Percentiles rank a stretch among this genome's conserved stretches.
phyloP scores from a whole-genome alignment of 2,888 invertebrate genomes.

The Ceramica pisi region DNA sequence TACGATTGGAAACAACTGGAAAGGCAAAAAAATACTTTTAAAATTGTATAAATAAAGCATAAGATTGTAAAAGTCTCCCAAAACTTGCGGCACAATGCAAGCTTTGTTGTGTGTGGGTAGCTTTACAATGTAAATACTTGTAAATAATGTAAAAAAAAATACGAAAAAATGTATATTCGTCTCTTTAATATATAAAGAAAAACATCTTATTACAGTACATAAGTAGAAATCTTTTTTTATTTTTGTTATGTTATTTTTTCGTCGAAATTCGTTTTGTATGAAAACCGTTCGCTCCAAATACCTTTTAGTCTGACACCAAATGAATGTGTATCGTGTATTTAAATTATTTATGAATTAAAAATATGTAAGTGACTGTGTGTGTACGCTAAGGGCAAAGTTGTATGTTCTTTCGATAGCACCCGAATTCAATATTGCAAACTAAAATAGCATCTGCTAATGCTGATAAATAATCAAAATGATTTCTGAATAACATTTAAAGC shows the following conservation, averaged over 20 bases:
- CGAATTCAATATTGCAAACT: neutral
- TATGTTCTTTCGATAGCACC: constrained; percentile 23
- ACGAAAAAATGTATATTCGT: constrained; percentile 80
- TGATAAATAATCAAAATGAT: neutral
- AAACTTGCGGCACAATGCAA: constrained; percentile 46
- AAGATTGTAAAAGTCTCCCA: constrained; percentile 21
- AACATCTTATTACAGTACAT: constrained; percentile 73
- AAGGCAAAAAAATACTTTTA: neutral
- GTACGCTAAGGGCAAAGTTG: constrained; percentile 39
- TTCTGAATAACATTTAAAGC: neutral
- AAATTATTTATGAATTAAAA: constrained; percentile 71
- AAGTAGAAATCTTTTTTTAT: constrained; percentile 77
- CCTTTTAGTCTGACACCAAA: constrained; percentile 78
- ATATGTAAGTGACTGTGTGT: constrained; percentile 60
- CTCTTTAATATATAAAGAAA: constrained; percentile 75
- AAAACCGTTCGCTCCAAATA: constrained; percentile 75
- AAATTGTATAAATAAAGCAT: neutral
- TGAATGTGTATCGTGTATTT: constrained; percentile 68
- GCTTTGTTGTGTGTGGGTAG: constrained; percentile 78
- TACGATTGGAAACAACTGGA: neutral
- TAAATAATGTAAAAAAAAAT: constrained; percentile 82
- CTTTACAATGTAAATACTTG: constrained; percentile 76
- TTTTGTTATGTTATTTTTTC: constrained; percentile 72
- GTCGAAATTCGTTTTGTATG: constrained; percentile 69
- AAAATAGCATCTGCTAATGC: neutral